Percentiles rank a stretch among this genome's conserved stretches.
These are phyloP conservation scores for Pseudomyrmex dendroicus DNA, from an alignment of 1,140 invertebrate genomes.

Conservation along the genomic window DNA sequence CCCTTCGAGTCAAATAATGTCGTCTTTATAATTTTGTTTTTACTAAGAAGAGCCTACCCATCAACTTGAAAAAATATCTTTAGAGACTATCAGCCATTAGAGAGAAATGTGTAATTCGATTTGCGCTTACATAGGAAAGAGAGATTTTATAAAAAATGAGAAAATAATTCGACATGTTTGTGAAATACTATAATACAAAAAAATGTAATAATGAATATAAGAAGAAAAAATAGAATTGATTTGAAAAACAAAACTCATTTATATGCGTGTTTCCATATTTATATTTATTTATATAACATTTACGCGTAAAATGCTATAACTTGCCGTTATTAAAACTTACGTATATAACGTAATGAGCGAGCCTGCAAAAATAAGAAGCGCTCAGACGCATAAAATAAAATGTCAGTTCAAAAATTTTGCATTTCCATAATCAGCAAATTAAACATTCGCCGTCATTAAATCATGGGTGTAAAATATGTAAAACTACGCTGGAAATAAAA, in stretches of 20 bases:
- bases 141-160: not conserved
- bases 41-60: constrained; percentile 40
- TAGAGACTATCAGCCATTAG: constrained; percentile 52
- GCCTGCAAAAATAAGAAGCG: constrained; percentile 34
- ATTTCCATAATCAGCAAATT: constrained; percentile 54
- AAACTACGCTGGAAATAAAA: constrained; percentile 46
- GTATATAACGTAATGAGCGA: not conserved
- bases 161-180: not conserved
- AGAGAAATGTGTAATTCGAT: constrained; percentile 65
- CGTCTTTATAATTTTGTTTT: constrained; percentile 59
- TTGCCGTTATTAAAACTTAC: not conserved
- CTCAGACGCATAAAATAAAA: constrained; percentile 27
- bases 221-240: not conserved
- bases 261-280: not conserved
- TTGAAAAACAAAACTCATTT: not conserved
- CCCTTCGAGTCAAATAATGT: constrained; percentile 50
- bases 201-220: too few relatives aligned
- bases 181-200: too few relatives aligned
- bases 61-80: constrained; percentile 68
- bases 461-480: constrained; percentile 56
- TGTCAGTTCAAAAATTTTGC: constrained; percentile 29
- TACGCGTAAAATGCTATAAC: not conserved
- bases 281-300: not conserved
- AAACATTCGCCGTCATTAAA: constrained; percentile 56
- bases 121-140: constrained; percentile 47